Conservation (phyloP, 2,797 vertebrate species). For the Bucorvus abyssinicus region DNA sequence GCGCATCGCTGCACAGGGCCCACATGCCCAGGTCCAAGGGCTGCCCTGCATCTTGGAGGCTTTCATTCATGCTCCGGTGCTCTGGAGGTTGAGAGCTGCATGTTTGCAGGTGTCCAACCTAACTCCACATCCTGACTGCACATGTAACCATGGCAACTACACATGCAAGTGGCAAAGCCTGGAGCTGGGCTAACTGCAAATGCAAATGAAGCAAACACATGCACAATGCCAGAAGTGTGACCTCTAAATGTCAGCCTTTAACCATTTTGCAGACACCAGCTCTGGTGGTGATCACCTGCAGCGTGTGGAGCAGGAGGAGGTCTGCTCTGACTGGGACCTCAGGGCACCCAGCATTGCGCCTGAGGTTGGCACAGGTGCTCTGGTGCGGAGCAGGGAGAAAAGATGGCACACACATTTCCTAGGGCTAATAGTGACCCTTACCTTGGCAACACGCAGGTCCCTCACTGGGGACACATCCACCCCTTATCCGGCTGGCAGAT, state of each 20-base stretch:
- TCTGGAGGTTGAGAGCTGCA: not conserved
- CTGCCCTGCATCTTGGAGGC: not conserved
- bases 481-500: not conserved
- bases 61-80: not conserved
- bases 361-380: not conserved
- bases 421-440: not conserved
- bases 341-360: not conserved
- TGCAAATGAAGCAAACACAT: slow-evolving; percentile 57
- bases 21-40: accelerated
- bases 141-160: slow-evolving; percentile 60
- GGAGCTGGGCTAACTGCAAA: slow-evolving; percentile 51
- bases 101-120: slow-evolving; percentile 58
- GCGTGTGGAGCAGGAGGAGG: not conserved
- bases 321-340: not conserved
- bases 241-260: slow-evolving; percentile 64
- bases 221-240: slow-evolving; percentile 44
- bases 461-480: not conserved
- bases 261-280: slow-evolving; percentile 19
- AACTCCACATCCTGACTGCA: slow-evolving; percentile 32
- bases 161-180: slow-evolving; percentile 53
- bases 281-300: not conserved
- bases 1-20: accelerated
- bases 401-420: not conserved
- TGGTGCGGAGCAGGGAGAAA: not conserved
- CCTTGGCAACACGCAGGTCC: not conserved